phyloP scores from a whole-genome alignment of 2,113 vertebrate species.

The Nipponia nippon region DNA sequence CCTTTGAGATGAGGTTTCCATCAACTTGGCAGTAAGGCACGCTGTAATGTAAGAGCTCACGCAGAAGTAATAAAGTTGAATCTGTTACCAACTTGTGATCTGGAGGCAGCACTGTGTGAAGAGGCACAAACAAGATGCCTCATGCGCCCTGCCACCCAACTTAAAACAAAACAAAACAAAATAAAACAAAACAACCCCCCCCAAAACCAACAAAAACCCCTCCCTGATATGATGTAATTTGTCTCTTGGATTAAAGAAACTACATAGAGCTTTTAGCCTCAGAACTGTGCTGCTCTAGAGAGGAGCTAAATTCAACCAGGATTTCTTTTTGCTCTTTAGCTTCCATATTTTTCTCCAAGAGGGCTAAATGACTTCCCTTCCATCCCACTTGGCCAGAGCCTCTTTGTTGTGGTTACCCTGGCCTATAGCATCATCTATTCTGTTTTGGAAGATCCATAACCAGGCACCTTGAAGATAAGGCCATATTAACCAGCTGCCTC shows the following conservation, averaged over 20 bases:
- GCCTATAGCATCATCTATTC: not conserved
- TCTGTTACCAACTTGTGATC: not conserved
- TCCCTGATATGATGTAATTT: not conserved
- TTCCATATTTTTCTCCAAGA: not conserved
- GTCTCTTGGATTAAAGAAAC: not conserved
- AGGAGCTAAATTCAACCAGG: not conserved
- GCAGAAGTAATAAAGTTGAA: not conserved
- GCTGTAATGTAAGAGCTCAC: not conserved
- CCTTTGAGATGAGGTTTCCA: not conserved
- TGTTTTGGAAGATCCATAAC: not conserved
- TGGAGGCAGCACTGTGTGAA: not conserved
- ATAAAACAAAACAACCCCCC: not conserved
- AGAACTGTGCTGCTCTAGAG: not conserved
- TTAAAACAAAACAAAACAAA: not conserved
- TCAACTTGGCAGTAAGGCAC: not conserved
- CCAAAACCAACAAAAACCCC: not conserved
- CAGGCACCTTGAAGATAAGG: not conserved
- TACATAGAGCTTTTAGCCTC: not conserved
- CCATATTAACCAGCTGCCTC: not conserved
- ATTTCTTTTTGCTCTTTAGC: not conserved
- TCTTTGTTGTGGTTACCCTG: not conserved
- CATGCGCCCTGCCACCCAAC: not conserved
- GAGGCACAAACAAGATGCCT: not conserved
- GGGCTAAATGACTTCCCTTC: not conserved
- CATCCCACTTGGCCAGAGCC: not conserved